Conservation (phyloP, 2,113 vertebrate genomes). For the Acrocephalus arundinaceus region DNA sequence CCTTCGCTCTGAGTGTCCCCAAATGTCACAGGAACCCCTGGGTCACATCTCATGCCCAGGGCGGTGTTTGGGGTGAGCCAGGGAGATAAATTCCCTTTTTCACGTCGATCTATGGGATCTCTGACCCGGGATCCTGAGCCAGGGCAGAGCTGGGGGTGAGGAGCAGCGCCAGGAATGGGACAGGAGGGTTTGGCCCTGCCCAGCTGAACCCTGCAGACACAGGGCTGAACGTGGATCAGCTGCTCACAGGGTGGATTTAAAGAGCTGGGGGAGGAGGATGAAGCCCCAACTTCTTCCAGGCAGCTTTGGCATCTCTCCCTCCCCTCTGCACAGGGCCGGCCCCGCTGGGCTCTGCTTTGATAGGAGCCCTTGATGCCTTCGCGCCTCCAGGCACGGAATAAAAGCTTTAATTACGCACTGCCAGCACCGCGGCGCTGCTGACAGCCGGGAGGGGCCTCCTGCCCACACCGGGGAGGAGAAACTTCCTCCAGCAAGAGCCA, state of each 20-base stretch:
- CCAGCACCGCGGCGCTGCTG: not conserved
- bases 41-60: rapidly evolving
- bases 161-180: rapidly evolving
- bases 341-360: slow-evolving; percentile 29
- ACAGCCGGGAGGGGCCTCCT: not conserved
- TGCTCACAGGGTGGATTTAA: not conserved
- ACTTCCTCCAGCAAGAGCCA: not conserved
- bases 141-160: not conserved
- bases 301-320: slow-evolving; percentile 15
- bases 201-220: not conserved
- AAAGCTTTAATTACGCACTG: slow-evolving; percentile 63
- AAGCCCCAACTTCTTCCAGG: not conserved
- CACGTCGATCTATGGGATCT: rapidly evolving
- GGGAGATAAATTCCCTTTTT: not conserved
- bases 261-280: not conserved
- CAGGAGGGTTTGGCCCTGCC: not conserved
- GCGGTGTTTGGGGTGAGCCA: rapidly evolving
- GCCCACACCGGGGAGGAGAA: not conserved
- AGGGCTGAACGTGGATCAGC: not conserved
- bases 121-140: not conserved
- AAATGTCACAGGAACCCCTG: rapidly evolving
- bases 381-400: slow-evolving; percentile 11
- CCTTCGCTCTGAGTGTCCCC: not conserved
- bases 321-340: not conserved
- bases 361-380: slow-evolving; percentile 24